A percentile compares a stretch with the other conserved stretches of the same genome.
These are phyloP conservation scores for Eutolmus rufibarbis DNA, from an alignment of 2,888 invertebrate genomes.

Conservation along the genomic window DNA sequence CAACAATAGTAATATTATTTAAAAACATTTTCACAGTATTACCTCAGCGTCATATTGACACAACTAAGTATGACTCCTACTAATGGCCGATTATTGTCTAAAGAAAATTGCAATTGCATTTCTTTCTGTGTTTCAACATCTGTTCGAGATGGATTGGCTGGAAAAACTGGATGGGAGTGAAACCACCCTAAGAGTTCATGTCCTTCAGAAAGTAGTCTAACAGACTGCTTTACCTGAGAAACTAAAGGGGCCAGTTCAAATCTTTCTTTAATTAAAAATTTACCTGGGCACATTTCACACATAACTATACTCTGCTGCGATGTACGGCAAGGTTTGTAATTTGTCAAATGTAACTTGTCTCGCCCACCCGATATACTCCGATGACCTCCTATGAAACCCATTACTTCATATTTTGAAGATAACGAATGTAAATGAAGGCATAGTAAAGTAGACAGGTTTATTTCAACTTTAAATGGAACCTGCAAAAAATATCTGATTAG, in stretches of 20 bases:
- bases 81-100: constrained; percentile 48
- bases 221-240: constrained; percentile 71
- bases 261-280: background rate
- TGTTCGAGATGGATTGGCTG: constrained; percentile 72
- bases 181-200: constrained; percentile 74
- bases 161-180: constrained; percentile 79
- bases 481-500: constrained; percentile 54
- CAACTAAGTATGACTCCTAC: constrained; percentile 50
- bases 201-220: constrained; percentile 64
- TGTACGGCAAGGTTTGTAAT: constrained; percentile 72
- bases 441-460: constrained; percentile 69
- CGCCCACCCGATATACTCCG: constrained; percentile 45
- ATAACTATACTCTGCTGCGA: constrained; percentile 71
- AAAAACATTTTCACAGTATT: background rate
- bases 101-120: constrained; percentile 63
- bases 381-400: constrained; percentile 75
- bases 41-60: constrained; percentile 50
- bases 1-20: background rate
- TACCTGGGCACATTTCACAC: constrained; percentile 81
- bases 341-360: constrained; percentile 62
- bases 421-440: constrained; percentile 77
- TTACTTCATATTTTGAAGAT: constrained; percentile 74
- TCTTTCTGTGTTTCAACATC: constrained; percentile 73
- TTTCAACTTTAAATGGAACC: constrained; percentile 70
- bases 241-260: constrained; percentile 57